These are phyloP conservation scores for Hirtodrosophila confusa DNA, from an alignment of 2,888 invertebrate genomes.

Conservation along the genomic window DNA sequence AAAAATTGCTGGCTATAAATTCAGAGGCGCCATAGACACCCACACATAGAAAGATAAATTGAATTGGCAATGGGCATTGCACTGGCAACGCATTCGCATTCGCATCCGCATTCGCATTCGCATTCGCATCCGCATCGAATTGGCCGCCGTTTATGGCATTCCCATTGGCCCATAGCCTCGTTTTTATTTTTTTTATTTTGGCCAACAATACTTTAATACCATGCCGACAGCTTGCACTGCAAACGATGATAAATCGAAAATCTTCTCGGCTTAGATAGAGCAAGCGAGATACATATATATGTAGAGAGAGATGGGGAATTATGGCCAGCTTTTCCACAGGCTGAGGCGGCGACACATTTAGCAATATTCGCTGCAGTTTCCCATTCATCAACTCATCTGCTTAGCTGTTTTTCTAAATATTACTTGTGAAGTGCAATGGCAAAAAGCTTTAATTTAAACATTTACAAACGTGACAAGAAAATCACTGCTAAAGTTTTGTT, in stretches of 20 bases:
- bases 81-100: conserved; percentile 16
- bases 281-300: background rate
- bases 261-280: conserved; percentile 69
- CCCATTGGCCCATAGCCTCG: conserved; percentile 44
- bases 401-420: conserved; percentile 7
- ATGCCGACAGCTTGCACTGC: conserved; percentile 70
- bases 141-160: conserved; percentile 58
- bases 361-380: conserved; percentile 29
- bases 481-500: conserved; percentile 69
- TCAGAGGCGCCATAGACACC: conserved; percentile 40
- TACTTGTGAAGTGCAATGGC: conserved; percentile 2
- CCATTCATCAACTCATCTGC: conserved; percentile 26
- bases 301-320: conserved; percentile 28
- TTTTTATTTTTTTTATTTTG: conserved; percentile 23
- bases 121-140: conserved; percentile 35
- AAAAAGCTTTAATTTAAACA: conserved; percentile 46
- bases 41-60: conserved; percentile 32
- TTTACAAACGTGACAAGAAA: conserved; percentile 71
- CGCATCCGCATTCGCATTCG: conserved; percentile 15
- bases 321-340: conserved; percentile 15
- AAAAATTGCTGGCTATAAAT: conserved; percentile 78
- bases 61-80: conserved; percentile 44
- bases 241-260: conserved; percentile 78
- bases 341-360: conserved; percentile 34
- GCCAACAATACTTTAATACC: conserved; percentile 68